Base-by-base conservation (phyloP, 2,888 invertebrate species). In the Atethmia centrago region DNA sequence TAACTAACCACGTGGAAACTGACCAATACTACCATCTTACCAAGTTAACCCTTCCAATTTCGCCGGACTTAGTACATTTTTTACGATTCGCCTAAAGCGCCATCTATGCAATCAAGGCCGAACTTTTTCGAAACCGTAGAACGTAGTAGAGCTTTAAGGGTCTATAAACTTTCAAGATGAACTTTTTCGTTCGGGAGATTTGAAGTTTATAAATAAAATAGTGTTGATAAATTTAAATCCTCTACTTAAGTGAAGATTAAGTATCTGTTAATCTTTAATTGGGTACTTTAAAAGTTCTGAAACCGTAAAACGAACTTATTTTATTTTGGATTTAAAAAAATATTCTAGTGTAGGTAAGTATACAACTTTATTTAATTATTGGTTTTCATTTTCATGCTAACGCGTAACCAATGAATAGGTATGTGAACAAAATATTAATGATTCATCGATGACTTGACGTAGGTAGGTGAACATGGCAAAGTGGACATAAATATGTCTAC, bases 41-140 rank as follows among this genome's bases (percentile, higher is more conserved):
- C 14, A 28, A 31, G 47, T 82, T 74, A 80, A 76, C 59, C 65
- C 68, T 49, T 71, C 36, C 25, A 78, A 76, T 73, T 68, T 66
- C 42, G 36, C 58, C 31, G 42, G 47, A 9, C 21, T 61, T 59
- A 59, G 69, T 56, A 66, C 16, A 53, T 77, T 85, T 86, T 79
- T 82, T 77, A 70, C 21, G 69, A 68, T 74, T 66, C 67, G 42
- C 7, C n/a, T 70, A 84, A 82, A 88, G 86, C 90, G 91, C 90
- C 92, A 92, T 91, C 92, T 92, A 77, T 89, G 83, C 40, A 14
- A 76, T 69, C 40, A 28, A 7, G 53, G 63, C 45, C 8, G 90
- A 91, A 92, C 90, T 91, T 87, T 77, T 85, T 84, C 58, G 79
- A 79, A 63, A 68, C 71, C 28, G 65, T 72, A 67, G 77, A 68